These are phyloP conservation scores for Linnaemya vulpina DNA, from an alignment of 2,888 invertebrate genomes.

Conservation along the genomic window DNA sequence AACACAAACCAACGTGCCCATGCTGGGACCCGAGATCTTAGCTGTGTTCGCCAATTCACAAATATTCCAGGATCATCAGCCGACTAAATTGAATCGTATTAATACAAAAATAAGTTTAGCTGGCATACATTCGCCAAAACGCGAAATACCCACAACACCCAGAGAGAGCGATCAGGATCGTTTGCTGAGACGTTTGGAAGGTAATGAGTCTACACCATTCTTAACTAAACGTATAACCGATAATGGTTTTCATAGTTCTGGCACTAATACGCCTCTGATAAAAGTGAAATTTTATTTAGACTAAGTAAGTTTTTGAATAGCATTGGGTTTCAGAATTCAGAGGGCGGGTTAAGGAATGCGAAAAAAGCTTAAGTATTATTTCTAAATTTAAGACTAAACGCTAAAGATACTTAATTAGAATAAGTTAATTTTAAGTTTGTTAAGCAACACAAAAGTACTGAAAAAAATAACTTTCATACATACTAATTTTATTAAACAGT, in stretches of 20 bases:
- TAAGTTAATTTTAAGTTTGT: conserved; percentile 30
- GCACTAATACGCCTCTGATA: conserved; percentile 74
- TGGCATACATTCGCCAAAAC: conserved; percentile 80
- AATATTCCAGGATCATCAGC: conserved; percentile 83
- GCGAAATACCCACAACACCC: conserved; percentile 79
- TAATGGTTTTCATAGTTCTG: conserved; percentile 76
- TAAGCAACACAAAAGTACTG: conserved; percentile 59
- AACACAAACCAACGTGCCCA: conserved; percentile 83
- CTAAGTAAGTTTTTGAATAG: conserved; percentile 50
- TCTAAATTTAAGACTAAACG: conserved; percentile 31
- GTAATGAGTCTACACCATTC: conserved; percentile 77
- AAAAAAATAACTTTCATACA: conserved; percentile 23
- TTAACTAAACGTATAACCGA: conserved; percentile 72
- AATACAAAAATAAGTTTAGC: conserved; percentile 79
- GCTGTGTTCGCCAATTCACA: conserved; percentile 83
- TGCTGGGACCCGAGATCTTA: conserved; percentile 83
- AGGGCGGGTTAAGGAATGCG: neutral
- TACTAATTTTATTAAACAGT: neutral
- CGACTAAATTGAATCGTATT: conserved; percentile 81
- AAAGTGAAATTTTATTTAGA: conserved; percentile 81
- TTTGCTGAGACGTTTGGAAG: conserved; percentile 82
- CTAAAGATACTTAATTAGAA: conserved; percentile 28
- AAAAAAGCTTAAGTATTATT: conserved; percentile 58
- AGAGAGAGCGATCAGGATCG: conserved; percentile 81
- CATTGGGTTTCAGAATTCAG: conserved; percentile 30